Percentiles rank a stretch among this genome's conserved stretches.
Evolutionary conservation across 2,113 vertebrate genomes (phyloP).

Genomic region (Butorides virescens): DNA sequence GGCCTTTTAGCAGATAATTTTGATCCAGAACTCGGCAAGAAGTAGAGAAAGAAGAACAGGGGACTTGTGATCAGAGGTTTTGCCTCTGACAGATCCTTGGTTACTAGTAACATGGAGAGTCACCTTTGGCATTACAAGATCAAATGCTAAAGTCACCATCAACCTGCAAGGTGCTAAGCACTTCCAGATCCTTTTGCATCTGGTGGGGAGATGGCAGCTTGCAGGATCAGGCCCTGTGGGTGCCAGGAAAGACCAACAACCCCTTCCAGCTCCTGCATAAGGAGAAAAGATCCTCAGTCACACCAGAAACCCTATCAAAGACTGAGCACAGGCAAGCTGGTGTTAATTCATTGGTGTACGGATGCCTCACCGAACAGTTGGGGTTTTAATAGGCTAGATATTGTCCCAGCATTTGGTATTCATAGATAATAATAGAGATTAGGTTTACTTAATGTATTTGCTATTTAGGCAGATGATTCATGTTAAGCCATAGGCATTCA

Average conservation of each 20-base stretch:
- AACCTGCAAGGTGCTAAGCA: background rate
- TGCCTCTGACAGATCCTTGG: background rate
- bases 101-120: background rate
- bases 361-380: constrained; percentile 40
- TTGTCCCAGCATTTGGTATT: constrained; percentile 60
- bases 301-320: background rate
- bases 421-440: constrained; percentile 47
- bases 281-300: background rate
- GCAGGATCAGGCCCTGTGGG: background rate
- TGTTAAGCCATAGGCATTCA: constrained; percentile 59
- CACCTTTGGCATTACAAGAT: background rate
- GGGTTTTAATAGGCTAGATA: constrained; percentile 58
- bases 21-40: background rate
- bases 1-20: background rate
- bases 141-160: background rate
- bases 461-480: constrained; percentile 62
- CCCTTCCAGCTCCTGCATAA: background rate
- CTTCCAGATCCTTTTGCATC: background rate
- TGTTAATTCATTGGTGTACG: background rate
- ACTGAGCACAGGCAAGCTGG: background rate
- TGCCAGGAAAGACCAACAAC: background rate
- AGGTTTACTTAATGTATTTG: constrained; percentile 70
- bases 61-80: background rate
- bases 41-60: background rate
- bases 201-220: background rate